These are phyloP conservation scores for Myiothlypis coronata DNA, from an alignment of 2,797 vertebrate species.

Conservation along the genomic window DNA sequence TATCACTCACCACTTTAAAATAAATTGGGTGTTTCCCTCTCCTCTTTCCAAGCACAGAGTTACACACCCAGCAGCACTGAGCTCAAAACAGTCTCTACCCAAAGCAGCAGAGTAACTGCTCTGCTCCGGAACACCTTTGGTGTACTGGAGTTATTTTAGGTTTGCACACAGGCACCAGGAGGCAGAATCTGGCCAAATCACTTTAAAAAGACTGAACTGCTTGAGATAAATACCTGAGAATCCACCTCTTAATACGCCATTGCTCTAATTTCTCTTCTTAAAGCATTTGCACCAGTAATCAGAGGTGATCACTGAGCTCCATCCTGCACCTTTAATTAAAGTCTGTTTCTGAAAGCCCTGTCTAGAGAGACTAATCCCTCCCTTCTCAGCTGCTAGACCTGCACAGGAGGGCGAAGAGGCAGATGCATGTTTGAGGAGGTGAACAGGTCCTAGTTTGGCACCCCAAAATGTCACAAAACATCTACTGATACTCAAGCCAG, in stretches of 20 bases:
- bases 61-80: not conserved
- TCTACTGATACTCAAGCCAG: not conserved
- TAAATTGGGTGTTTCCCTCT: not conserved
- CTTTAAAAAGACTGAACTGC: conserved; percentile 33
- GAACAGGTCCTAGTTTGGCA: not conserved
- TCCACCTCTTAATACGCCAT: conserved; percentile 55
- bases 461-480: not conserved
- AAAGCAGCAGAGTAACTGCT: not conserved
- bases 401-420: not conserved
- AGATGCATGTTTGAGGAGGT: not conserved
- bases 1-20: not conserved
- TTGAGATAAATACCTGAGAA: conserved; percentile 44
- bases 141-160: not conserved
- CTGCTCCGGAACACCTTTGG: not conserved
- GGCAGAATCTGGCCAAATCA: conserved; percentile 16
- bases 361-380: conserved; percentile 53
- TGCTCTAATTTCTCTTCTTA: conserved; percentile 70
- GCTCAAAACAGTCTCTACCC: not conserved
- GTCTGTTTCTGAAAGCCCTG: conserved; percentile 50
- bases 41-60: not conserved
- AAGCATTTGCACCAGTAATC: conserved; percentile 59
- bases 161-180: not conserved
- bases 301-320: conserved; percentile 47
- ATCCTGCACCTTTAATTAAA: conserved; percentile 60
- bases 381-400: conserved; percentile 1